Base-by-base conservation (phyloP, 2,113 vertebrate species). In the Phycodurus eques region DNA sequence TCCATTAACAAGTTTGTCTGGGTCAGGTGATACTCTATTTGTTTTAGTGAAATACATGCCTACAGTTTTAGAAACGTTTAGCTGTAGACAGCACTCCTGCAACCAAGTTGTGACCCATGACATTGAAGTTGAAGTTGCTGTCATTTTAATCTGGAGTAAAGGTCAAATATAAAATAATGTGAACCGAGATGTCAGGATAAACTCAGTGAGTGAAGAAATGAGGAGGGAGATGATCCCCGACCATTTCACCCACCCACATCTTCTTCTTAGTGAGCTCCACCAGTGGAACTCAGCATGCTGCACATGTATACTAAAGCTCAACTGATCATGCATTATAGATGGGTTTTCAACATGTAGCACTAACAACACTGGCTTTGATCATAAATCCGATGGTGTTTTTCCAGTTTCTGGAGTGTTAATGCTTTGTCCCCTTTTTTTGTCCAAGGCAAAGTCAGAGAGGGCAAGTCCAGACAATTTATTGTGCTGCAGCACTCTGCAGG, bases 251-350 rank as follows among this genome's bases (percentile, higher is more conserved):
- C 73, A 71, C 69, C 66, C 70, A 73, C 70, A 35, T 39, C 35
- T 39, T 39, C 35, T 39, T 39, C 72, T 35, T 53, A 74, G 33
- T 8, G 43, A 70, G 68, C 62, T 74, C 70, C 60, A 67, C 70
- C 8, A n/a, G 31, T 71, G 71, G 73, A 78, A 77, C 71, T 84
- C 70, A 83, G 78, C 83, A 86, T 84, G 77, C 81, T 11, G 77
- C 83, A 85, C 84, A 76, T 88, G 87, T 83, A 83, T 76, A 61
- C 81, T 66, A 75, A 83, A 74, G 44, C 74, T 72, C 79, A 33
- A 62, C 71, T 79, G 73, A 76, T 88, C 85, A 89, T 89, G 77
- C 86, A 89, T 90, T 88, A 88, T 88, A 89, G 83, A 90, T 90
- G 86, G 83, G 31, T 81, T 75, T 87, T 64, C 77, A 76, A 33